phyloP scores from a whole-genome alignment of 2,113 vertebrate species.

The Barnardius zonarius region DNA sequence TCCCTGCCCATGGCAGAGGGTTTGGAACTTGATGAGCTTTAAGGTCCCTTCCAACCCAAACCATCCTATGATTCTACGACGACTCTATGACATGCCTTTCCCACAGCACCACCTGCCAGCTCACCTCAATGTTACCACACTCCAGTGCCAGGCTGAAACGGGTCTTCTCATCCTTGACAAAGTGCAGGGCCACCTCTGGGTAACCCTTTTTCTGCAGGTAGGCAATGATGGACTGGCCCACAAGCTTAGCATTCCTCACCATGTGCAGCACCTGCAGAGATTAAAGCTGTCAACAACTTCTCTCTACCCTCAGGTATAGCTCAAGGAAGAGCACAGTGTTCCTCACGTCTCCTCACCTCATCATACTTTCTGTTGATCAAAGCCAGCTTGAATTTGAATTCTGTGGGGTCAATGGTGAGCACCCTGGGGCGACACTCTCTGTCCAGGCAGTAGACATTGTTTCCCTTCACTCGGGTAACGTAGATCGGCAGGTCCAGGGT shows the following conservation, averaged over 20 bases:
- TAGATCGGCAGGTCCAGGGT: slow-evolving; percentile 97
- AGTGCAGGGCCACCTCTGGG: slow-evolving; percentile 95
- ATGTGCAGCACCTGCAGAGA: slow-evolving; percentile 90
- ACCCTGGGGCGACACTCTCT: slow-evolving; percentile 91
- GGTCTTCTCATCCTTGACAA: slow-evolving; percentile 97
- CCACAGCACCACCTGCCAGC: neutral
- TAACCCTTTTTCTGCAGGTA: slow-evolving; percentile 98
- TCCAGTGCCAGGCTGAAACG: slow-evolving; percentile 92
- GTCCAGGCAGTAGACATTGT: slow-evolving; percentile 95
- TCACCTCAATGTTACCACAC: slow-evolving; percentile 93
- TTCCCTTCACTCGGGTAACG: slow-evolving; percentile 91
- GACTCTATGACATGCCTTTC: neutral
- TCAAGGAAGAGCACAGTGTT: neutral
- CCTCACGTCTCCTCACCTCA: slow-evolving; percentile 76
- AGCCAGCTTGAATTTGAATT: slow-evolving; percentile 96
- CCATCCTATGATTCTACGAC: neutral
- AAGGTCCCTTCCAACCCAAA: neutral
- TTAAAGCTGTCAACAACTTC: neutral
- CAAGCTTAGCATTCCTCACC: slow-evolving; percentile 94
- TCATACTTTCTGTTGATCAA: slow-evolving; percentile 96
- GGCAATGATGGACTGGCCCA: slow-evolving; percentile 97
- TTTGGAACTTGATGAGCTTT: neutral
- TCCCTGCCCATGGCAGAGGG: neutral
- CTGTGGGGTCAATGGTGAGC: slow-evolving; percentile 94
- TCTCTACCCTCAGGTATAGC: no score